Percentiles rank a stretch among this genome's conserved stretches.
phyloP scores from a whole-genome alignment of 2,113 vertebrate genomes.

The Thermophis baileyi region DNA sequence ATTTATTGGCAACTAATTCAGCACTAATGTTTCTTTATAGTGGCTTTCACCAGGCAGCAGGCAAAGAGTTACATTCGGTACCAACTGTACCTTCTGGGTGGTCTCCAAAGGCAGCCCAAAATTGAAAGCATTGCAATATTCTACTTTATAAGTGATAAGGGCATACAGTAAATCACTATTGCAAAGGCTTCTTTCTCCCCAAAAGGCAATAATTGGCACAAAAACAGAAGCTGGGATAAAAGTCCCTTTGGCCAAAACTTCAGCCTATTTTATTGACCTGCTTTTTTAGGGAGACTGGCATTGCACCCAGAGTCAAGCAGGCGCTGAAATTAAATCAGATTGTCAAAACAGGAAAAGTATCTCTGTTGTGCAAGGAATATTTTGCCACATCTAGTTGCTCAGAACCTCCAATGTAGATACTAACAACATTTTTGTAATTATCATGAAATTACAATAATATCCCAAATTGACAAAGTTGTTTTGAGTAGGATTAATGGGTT shows the following conservation, averaged over 20 bases:
- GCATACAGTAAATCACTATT: not conserved
- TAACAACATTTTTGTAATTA: not conserved
- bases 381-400: not conserved
- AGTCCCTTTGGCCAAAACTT: not conserved
- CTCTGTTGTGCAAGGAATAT: not conserved
- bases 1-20: not conserved
- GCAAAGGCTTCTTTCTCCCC: not conserved
- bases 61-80: not conserved
- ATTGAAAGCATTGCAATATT: not conserved
- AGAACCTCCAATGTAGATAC: not conserved
- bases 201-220: not conserved
- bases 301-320: not conserved
- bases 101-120: not conserved
- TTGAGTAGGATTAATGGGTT: not conserved
- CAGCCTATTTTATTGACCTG: not conserved
- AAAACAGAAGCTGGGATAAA: not conserved
- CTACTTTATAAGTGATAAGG: not conserved
- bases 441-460: not conserved
- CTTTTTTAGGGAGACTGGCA: not conserved
- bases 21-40: not conserved
- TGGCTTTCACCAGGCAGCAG: not conserved
- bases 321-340: not conserved
- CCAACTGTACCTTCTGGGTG: not conserved
- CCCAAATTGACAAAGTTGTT: not conserved
- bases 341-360: not conserved